A percentile compares a stretch with the other conserved stretches of the same genome.
These are phyloP conservation scores for Amphibalanus amphitrite DNA, from an alignment of 1,140 invertebrate species.

Conservation along the genomic window DNA sequence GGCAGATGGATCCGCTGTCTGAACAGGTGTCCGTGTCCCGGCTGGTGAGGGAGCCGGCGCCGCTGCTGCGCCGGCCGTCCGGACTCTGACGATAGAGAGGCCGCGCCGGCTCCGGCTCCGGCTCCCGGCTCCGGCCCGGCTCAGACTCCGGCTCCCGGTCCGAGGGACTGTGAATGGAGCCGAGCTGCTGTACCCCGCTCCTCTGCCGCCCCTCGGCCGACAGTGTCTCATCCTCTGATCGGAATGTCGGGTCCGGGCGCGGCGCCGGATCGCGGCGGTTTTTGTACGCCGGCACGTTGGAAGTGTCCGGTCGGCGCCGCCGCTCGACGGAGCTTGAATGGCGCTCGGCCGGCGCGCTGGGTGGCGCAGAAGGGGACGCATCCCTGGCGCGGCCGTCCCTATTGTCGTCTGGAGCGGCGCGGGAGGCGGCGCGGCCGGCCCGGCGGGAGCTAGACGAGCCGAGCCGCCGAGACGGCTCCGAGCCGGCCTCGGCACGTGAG, in stretches of 20 bases:
- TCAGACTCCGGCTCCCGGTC: no score
- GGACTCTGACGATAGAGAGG: no score
- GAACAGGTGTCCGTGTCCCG: neutral
- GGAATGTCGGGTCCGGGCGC: neutral
- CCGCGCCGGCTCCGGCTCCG: no score
- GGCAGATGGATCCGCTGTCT: neutral
- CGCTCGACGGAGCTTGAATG: neutral
- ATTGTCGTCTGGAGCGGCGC: neutral
- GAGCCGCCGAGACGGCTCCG: neutral
- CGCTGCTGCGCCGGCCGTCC: neutral
- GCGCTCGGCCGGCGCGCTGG: neutral
- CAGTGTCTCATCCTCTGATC: no score
- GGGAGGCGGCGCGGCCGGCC: no score
- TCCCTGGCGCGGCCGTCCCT: neutral
- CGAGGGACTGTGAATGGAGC: no score
- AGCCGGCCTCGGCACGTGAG: neutral
- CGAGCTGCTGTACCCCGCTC: no score
- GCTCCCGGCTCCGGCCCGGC: no score
- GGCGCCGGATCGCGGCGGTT: neutral
- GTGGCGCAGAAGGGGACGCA: neutral
- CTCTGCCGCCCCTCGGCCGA: no score
- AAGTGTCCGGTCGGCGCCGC: neutral
- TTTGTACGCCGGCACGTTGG: neutral
- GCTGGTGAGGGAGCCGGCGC: no score
- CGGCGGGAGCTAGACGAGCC: no score